Conservation (phyloP, 2,888 invertebrate genomes). For the Resseliella maxima region DNA sequence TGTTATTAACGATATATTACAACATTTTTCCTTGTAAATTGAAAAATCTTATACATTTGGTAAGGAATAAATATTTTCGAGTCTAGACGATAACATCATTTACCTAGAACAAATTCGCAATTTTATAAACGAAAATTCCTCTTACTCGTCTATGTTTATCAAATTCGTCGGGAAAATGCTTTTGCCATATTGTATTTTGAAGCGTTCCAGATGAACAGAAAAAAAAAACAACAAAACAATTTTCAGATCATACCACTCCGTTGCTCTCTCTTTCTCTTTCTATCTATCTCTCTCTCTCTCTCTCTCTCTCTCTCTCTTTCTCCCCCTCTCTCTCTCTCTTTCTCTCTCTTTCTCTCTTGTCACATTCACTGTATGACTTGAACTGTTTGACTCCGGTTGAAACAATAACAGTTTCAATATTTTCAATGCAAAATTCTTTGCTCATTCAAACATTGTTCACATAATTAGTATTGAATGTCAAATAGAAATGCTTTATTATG, state of each 20-base stretch:
- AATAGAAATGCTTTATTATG: constrained; percentile 4
- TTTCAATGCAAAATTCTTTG: background rate
- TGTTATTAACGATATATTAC: too few species aligned
- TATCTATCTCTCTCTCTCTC: too few species aligned
- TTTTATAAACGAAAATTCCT: constrained; percentile 27
- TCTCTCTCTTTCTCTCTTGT: too few species aligned
- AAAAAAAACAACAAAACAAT: background rate
- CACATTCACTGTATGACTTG: too few species aligned
- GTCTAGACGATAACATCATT: background rate
- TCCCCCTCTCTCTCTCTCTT: too few species aligned
- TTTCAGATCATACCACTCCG: background rate
- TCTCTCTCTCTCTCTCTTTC: too few species aligned
- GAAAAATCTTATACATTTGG: background rate
- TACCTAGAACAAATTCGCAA: background rate
- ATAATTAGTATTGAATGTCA: constrained; percentile 6
- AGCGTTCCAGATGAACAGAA: background rate
- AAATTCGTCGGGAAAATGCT: background rate
- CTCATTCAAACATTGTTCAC: background rate
- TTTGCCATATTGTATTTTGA: background rate
- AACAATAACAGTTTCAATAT: background rate
- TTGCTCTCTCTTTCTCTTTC: too few species aligned
- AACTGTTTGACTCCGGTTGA: background rate
- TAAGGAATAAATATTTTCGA: background rate
- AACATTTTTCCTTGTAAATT: too few species aligned
- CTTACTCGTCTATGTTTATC: background rate